Percentiles rank a stretch among this genome's conserved stretches.
Conservation (phyloP, 2,797 vertebrate species). For the Heliangelus exortis region DNA sequence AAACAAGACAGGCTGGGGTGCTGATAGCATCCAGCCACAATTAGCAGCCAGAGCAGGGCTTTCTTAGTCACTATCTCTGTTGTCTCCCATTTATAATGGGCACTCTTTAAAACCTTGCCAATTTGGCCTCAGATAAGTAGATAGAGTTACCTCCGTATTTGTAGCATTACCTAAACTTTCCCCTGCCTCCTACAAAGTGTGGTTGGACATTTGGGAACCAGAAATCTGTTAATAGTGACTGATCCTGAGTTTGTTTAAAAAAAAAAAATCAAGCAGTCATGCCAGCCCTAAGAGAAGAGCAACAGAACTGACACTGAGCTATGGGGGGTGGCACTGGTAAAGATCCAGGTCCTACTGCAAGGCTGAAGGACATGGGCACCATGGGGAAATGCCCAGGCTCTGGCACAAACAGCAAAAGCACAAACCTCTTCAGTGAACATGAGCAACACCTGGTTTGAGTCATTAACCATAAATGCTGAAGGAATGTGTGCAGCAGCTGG, state of each 20-base stretch:
- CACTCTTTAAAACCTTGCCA: not conserved
- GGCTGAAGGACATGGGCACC: not conserved
- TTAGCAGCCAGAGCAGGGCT: not conserved
- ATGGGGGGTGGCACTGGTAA: not conserved
- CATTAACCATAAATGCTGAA: not conserved
- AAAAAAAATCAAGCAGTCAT: rapidly evolving
- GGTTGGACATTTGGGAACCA: not conserved
- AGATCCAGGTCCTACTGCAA: not conserved
- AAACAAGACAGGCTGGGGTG: not conserved
- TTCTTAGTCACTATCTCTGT: not conserved
- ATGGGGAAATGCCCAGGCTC: not conserved
- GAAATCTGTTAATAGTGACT: not conserved
- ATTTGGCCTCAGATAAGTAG: not conserved
- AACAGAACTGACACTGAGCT: rapidly evolving
- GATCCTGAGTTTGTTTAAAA: not conserved
- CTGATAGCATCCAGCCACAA: not conserved
- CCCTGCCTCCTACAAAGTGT: not conserved
- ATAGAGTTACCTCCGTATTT: not conserved
- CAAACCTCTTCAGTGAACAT: not conserved
- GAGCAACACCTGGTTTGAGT: not conserved
- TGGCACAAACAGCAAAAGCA: not conserved
- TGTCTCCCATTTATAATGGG: not conserved
- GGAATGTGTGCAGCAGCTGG: not conserved
- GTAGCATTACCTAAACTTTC: not conserved
- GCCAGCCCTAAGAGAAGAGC: not conserved